A percentile compares a stretch with the other conserved stretches of the same genome.
These are phyloP conservation scores for Nibea albiflora DNA, from an alignment of 2,113 vertebrate genomes.

Conservation along the genomic window DNA sequence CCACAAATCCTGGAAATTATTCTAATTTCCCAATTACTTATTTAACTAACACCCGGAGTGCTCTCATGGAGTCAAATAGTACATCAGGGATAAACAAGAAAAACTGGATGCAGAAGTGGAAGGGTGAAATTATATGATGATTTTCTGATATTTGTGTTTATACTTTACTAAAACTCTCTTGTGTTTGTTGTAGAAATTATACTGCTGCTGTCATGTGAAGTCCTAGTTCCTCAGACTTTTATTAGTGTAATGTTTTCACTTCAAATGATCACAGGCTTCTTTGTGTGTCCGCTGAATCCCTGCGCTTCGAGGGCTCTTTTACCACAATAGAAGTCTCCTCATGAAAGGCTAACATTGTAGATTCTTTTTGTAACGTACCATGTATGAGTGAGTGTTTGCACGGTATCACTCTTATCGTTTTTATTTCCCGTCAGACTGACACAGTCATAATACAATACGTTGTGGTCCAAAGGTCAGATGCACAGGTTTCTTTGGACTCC, in stretches of 20 bases:
- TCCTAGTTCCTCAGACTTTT: background rate
- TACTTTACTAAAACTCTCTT: background rate
- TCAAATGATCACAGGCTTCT: constrained; percentile 1
- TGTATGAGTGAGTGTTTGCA: constrained; percentile 8
- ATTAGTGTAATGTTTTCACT: background rate
- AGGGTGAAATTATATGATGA: background rate
- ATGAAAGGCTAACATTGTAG: background rate
- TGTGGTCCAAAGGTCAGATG: constrained; percentile 24
- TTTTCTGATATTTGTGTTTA: background rate
- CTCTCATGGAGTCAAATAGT: background rate
- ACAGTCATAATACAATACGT: background rate
- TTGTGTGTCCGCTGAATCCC: background rate
- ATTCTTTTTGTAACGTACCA: background rate
- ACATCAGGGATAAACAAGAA: background rate
- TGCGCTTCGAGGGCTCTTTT: background rate
- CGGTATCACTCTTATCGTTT: background rate
- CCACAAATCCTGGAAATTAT: too few species aligned
- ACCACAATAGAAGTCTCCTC: background rate
- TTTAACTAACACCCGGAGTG: background rate
- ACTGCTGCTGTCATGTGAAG: constrained; percentile 4
- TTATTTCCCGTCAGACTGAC: background rate
- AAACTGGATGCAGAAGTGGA: background rate
- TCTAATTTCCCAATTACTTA: background rate
- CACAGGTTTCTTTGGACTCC: background rate
- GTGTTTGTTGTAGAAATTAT: background rate